Percentiles rank a stretch among this genome's conserved stretches.
These are phyloP conservation scores for Alligator mississippiensis DNA, from an alignment of 2,113 vertebrate species.

Conservation along the genomic window DNA sequence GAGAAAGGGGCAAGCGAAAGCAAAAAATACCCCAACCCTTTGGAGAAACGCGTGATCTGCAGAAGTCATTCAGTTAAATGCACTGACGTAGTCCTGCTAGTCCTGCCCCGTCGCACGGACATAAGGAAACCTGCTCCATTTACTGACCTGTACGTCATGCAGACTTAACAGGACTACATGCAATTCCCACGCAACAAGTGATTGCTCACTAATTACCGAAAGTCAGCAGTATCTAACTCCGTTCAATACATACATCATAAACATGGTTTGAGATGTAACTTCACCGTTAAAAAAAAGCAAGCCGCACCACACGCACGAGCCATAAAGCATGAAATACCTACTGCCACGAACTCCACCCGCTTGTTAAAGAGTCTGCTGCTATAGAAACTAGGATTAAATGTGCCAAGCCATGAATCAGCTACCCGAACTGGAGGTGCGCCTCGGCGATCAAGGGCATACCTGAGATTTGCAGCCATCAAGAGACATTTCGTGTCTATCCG, in stretches of 20 bases:
- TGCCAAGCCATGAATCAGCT: conserved; percentile 27
- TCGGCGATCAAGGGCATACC: rapidly evolving
- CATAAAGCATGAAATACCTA: rapidly evolving
- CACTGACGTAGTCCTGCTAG: not conserved
- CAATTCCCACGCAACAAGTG: not conserved
- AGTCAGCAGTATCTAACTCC: not conserved
- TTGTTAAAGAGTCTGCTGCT: conserved; percentile 11
- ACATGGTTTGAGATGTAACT: not conserved
- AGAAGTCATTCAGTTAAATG: rapidly evolving
- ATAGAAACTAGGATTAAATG: conserved; percentile 22
- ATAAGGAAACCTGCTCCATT: not conserved
- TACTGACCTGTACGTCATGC: not conserved
- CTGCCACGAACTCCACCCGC: not conserved
- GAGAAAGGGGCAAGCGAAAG: not conserved
- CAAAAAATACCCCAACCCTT: not conserved
- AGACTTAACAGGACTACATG: not conserved
- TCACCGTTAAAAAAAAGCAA: not conserved
- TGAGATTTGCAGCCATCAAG: not conserved
- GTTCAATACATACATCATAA: not conserved
- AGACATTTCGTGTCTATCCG: rapidly evolving
- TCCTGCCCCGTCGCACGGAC: not conserved
- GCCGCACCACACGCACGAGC: rapidly evolving
- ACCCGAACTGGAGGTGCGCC: rapidly evolving
- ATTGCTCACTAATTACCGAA: not conserved
- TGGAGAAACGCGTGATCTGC: not conserved